A percentile compares a stretch with the other conserved stretches of the same genome.
These are phyloP conservation scores for Aphrophora alni DNA, from an alignment of 2,888 invertebrate genomes.

Conservation along the genomic window DNA sequence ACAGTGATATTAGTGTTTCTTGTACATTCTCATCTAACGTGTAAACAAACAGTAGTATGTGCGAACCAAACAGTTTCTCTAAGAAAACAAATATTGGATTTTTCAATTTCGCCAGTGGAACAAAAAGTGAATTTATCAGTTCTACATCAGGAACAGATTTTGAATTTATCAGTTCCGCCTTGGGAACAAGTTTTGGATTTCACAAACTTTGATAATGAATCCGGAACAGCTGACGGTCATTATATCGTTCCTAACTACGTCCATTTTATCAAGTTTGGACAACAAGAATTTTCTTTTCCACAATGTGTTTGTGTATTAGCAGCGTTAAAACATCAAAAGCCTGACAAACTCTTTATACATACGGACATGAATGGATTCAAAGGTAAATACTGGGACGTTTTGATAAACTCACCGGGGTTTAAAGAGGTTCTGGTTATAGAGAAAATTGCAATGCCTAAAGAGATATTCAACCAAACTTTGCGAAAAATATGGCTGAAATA, in stretches of 20 bases:
- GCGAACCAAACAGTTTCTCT: no score
- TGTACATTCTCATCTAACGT: no score
- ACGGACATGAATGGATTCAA: conserved; percentile 48
- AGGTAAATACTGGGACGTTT: conserved; percentile 48
- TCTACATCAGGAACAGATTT: no score
- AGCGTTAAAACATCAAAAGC: conserved; percentile 51
- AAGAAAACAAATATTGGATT: no score
- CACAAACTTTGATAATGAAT: conserved; percentile 48
- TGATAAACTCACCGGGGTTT: conserved; percentile 43
- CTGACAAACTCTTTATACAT: conserved; percentile 53
- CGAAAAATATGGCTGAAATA: conserved; percentile 30
- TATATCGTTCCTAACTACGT: conserved; percentile 54
- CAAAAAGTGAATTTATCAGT: no score
- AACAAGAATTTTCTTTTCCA: conserved; percentile 45
- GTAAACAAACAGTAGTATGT: no score
- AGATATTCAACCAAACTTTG: conserved; percentile 54
- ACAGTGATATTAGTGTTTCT: no score
- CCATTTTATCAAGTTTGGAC: conserved; percentile 52
- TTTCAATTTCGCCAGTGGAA: no score
- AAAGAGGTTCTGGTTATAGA: conserved; percentile 42
- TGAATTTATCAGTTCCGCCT: background rate
- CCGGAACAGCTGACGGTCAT: conserved; percentile 46
- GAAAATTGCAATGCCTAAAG: conserved; percentile 51
- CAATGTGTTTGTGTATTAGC: conserved; percentile 49
- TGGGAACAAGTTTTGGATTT: conserved; percentile 38